Percentiles rank a stretch among this genome's conserved stretches.
phyloP scores from a whole-genome alignment of 2,888 invertebrate genomes.

The Hypena proboscidalis region DNA sequence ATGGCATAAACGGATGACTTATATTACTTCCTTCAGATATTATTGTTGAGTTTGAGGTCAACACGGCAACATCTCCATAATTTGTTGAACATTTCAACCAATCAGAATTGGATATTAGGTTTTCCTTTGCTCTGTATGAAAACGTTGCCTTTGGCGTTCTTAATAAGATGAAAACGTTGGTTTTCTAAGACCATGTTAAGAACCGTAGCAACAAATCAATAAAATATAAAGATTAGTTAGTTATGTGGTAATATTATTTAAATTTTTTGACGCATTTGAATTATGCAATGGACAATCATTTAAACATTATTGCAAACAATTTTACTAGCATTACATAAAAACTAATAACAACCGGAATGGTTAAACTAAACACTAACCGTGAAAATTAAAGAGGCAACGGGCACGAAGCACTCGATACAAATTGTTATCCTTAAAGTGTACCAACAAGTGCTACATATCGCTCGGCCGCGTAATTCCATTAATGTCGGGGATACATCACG shows the following conservation, averaged over 20 bases:
- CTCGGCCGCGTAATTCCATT: constrained; percentile 70
- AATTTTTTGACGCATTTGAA: too few relatives aligned
- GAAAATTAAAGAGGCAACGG: constrained; percentile 26
- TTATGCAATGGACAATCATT: too few relatives aligned
- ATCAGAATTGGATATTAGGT: constrained; percentile 18
- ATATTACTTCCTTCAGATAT: too few relatives aligned
- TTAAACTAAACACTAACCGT: constrained; percentile 13
- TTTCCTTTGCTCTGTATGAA: constrained; percentile 16
- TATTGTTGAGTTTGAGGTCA: constrained; percentile 1
- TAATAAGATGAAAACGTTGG: constrained; percentile 24
- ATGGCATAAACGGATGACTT: too few relatives aligned
- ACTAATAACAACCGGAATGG: not conserved
- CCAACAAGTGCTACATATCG: constrained; percentile 61
- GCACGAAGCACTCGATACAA: constrained; percentile 46
- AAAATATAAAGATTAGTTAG: too few relatives aligned
- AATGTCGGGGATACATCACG: constrained; percentile 74
- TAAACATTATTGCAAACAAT: too few relatives aligned
- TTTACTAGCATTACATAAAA: not conserved
- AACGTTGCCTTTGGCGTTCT: constrained; percentile 2
- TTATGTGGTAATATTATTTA: too few relatives aligned
- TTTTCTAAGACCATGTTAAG: constrained; percentile 10
- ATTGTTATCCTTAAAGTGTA: constrained; percentile 54
- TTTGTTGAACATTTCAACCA: constrained; percentile 18
- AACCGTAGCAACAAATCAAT: too few relatives aligned
- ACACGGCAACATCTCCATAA: constrained; percentile 13